These are phyloP conservation scores for Ptychobarbus kaznakovi DNA, from an alignment of 2,797 vertebrate genomes.

Conservation along the genomic window DNA sequence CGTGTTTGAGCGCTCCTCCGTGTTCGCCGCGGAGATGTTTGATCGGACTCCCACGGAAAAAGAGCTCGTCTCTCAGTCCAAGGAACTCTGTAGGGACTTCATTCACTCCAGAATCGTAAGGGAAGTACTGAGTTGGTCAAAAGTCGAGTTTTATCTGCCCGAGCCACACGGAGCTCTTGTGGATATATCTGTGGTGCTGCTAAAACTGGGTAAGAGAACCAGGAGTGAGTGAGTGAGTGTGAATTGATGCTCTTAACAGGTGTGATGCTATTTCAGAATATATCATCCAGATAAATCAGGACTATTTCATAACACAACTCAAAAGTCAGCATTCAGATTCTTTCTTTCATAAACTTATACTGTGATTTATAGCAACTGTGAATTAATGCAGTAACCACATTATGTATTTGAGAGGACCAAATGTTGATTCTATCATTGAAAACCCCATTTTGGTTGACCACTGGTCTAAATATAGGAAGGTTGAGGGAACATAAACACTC, in stretches of 20 bases:
- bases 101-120: constrained; percentile 90
- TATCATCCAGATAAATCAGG: not conserved
- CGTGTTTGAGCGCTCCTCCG: constrained; percentile 87
- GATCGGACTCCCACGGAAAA: constrained; percentile 90
- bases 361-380: not conserved
- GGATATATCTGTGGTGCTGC: constrained; percentile 89
- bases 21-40: constrained; percentile 90
- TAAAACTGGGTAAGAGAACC: constrained; percentile 86
- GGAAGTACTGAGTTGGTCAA: constrained; percentile 89
- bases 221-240: constrained; percentile 13
- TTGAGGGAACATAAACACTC: not conserved
- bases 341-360: not conserved
- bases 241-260: not conserved
- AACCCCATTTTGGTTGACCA: not conserved
- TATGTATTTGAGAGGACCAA: not conserved
- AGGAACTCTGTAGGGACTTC: constrained; percentile 91
- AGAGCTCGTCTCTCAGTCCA: constrained; percentile 93
- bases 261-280: not conserved
- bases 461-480: not conserved
- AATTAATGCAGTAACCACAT: not conserved
- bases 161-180: constrained; percentile 79
- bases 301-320: not conserved
- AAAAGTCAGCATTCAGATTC: not conserved
- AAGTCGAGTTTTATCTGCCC: constrained; percentile 76
- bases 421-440: not conserved